Conservation (phyloP, 2,888 invertebrate species). For the Glyphotaelius pellucidus region DNA sequence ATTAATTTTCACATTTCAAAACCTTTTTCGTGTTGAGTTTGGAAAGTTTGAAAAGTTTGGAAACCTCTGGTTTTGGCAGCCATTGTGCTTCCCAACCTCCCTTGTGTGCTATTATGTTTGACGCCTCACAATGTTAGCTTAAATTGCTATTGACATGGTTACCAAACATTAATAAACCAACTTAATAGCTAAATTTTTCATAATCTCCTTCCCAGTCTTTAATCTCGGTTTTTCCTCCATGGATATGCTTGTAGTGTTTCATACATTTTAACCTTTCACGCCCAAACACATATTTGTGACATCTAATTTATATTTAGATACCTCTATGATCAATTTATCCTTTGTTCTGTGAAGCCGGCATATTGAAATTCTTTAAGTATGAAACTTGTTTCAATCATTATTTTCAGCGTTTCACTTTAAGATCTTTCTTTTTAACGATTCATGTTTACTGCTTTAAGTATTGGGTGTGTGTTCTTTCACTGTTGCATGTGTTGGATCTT, state of each 20-base stretch:
- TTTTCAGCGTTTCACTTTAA: background rate
- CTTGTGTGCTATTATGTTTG: background rate
- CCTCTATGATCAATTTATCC: background rate
- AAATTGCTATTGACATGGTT: background rate
- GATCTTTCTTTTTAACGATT: background rate
- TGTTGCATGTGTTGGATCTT: background rate
- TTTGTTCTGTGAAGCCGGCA: background rate
- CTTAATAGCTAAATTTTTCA: background rate
- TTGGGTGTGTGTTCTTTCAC: background rate
- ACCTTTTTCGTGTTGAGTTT: background rate
- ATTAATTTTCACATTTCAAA: background rate
- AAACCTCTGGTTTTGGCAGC: background rate
- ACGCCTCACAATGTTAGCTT: background rate
- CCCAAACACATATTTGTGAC: background rate
- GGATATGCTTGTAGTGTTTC: background rate
- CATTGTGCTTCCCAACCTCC: background rate
- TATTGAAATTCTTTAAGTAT: background rate
- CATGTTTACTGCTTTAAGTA: background rate
- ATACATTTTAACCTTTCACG: background rate
- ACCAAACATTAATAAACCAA: background rate
- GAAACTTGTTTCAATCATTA: background rate
- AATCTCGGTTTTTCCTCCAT: background rate
- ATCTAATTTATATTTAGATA: background rate
- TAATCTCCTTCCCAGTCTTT: background rate
- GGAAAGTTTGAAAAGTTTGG: background rate